Base-by-base conservation (phyloP, 2,888 invertebrate species). In the Elegia similella region DNA sequence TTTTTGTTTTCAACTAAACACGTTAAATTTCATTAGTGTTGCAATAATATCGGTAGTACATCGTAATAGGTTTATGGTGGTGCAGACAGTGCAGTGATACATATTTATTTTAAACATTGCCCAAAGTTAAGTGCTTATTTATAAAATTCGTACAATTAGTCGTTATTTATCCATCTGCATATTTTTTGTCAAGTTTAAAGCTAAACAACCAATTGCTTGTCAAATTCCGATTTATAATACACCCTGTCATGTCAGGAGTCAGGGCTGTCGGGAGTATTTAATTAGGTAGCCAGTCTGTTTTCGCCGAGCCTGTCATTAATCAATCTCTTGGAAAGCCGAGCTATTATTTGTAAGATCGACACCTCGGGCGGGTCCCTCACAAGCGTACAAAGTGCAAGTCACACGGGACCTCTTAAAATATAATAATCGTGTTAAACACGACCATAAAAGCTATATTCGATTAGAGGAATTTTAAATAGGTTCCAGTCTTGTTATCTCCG, bases 351-450 rank as follows among this genome's bases (percentile, higher is more conserved):
- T 86, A 84, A 86, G 83, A 69, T 88, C 85, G 84, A 87, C 86
- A 88, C 88, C 84, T 88, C 80, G 67, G 76, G 73, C 75, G 68
- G 71, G 67, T 63, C 68, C 73, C 75, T 73, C 73, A 64, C 69
- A 70, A 66, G 65, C 62, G 66, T n/a, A n/a, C 71, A 78, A 88
- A 86, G 70, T 88, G 92, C 90, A 89, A 92, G 92, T 92, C 92
- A 92, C 79, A 88, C 65, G 75, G 69, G 76, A 74, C 84, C 85
- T 88, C 84, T 89, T 88, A 88, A 88, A 90, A 88, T 88, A 87
- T 90, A 89, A 90, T 89, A 91, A 90, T 90, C 86, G 86, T 87
- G 91, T 89, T 90, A 90, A 91, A 90, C 83, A 84, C 81, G 80
- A 80, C 82, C 80, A 87, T 85, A 90, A 89, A 88, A 88, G 81